Evolutionary conservation across 2,113 vertebrate genomes (phyloP).

Genomic region (Burhinus bistriatus): DNA sequence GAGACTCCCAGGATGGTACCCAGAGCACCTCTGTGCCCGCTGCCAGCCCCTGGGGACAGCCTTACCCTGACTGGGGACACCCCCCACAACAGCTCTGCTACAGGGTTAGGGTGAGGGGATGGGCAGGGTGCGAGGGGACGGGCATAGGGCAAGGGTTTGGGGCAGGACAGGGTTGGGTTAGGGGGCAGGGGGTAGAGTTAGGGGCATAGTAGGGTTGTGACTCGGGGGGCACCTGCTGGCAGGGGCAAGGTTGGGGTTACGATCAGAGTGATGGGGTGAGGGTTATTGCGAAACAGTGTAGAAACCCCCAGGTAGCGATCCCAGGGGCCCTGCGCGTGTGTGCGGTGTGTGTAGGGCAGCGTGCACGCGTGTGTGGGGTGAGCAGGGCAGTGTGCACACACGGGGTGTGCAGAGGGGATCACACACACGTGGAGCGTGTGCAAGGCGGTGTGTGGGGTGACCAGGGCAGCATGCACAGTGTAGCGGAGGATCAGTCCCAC

Average conservation of each 20-base stretch:
- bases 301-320: background rate
- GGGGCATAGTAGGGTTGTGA: background rate
- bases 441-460: background rate
- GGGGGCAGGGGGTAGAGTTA: background rate
- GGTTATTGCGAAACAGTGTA: too few species aligned
- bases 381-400: background rate
- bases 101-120: background rate
- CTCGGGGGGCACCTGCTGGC: background rate
- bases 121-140: background rate
- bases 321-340: background rate
- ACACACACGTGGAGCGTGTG: too few species aligned
- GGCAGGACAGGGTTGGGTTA: background rate
- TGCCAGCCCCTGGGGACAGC: background rate
- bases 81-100: background rate
- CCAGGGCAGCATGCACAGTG: background rate
- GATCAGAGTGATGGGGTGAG: background rate
- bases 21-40: background rate
- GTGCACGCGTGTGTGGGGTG: too few species aligned
- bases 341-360: too few species aligned
- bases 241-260: background rate
- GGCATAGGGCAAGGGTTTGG: background rate
- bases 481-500: background rate
- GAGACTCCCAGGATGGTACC: background rate
- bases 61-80: background rate
- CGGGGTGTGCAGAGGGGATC: too few species aligned